A percentile compares a stretch with the other conserved stretches of the same genome.
Conservation (phyloP, 2,888 invertebrate species). For the Hypercompe scribonia region DNA sequence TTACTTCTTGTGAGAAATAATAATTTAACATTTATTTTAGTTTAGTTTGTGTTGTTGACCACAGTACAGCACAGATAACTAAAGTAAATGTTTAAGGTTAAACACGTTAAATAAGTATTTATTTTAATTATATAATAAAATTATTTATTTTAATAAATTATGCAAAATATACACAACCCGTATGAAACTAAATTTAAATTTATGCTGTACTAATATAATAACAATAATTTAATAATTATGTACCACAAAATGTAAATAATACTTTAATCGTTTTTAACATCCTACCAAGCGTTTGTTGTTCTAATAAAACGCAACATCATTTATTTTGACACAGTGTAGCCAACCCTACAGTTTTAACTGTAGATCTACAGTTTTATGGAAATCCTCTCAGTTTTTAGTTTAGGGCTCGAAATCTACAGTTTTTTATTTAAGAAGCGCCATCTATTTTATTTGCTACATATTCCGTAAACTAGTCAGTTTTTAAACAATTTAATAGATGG, state of each 20-base stretch:
- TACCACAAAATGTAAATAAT: background rate
- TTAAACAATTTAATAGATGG: too few relatives aligned
- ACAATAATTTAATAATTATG: background rate
- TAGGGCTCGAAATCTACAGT: too few relatives aligned
- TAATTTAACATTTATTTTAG: background rate
- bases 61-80: conserved; percentile 1
- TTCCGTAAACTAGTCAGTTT: too few relatives aligned
- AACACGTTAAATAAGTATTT: background rate
- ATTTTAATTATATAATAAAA: background rate
- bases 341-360: too few relatives aligned
- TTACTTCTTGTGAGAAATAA: background rate
- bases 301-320: conserved; percentile 12
- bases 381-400: too few relatives aligned
- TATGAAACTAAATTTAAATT: background rate
- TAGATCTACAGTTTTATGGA: too few relatives aligned
- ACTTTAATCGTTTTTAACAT: background rate
- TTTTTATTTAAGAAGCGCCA: too few relatives aligned
- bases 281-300: background rate
- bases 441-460: too few relatives aligned
- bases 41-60: conserved; percentile 1
- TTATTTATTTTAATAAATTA: background rate
- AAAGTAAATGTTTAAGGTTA: background rate
- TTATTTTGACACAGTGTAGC: too few relatives aligned
- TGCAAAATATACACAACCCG: background rate
- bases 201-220: background rate